phyloP scores from a whole-genome alignment of 2,888 invertebrate species.

The Agriotes lineatus region DNA sequence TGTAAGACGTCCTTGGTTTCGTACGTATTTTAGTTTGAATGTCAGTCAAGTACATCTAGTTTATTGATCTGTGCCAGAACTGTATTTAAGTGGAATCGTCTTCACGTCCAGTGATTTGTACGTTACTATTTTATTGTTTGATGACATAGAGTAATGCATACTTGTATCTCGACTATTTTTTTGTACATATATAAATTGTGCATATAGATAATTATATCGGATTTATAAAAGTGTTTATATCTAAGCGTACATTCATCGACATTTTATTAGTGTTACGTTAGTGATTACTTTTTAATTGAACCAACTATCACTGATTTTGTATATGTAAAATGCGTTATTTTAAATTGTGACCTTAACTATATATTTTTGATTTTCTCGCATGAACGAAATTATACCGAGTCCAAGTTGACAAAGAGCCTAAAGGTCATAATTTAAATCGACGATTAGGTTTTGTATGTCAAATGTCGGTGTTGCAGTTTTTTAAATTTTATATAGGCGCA shows the following conservation, averaged over 20 bases:
- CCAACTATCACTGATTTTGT: constrained; percentile 58
- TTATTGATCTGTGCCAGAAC: constrained; percentile 62
- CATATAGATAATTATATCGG: constrained; percentile 66
- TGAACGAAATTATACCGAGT: constrained; percentile 18
- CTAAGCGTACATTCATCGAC: constrained; percentile 61
- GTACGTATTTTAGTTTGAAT: constrained; percentile 16
- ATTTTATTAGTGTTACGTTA: constrained; percentile 61
- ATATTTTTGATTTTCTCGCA: constrained; percentile 9
- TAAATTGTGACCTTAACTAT: constrained; percentile 39
- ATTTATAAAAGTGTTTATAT: constrained; percentile 65
- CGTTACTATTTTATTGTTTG: constrained; percentile 59
- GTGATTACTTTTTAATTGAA: constrained; percentile 55
- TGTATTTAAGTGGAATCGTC: constrained; percentile 62
- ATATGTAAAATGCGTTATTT: constrained; percentile 54
- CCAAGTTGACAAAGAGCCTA: constrained; percentile 10
- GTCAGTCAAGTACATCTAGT: constrained; percentile 41
- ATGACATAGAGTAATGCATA: constrained; percentile 55
- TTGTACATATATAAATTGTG: constrained; percentile 67
- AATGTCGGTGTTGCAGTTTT: constrained; percentile 44
- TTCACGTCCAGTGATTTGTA: constrained; percentile 66
- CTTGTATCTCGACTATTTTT: constrained; percentile 63
- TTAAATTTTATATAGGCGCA: constrained; percentile 43
- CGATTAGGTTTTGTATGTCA: constrained; percentile 34
- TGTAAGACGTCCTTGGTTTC: constrained; percentile 20
- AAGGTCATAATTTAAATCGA: constrained; percentile 40